phyloP scores from a whole-genome alignment of 2,113 vertebrate species.

The Dipodomys spectabilis region DNA sequence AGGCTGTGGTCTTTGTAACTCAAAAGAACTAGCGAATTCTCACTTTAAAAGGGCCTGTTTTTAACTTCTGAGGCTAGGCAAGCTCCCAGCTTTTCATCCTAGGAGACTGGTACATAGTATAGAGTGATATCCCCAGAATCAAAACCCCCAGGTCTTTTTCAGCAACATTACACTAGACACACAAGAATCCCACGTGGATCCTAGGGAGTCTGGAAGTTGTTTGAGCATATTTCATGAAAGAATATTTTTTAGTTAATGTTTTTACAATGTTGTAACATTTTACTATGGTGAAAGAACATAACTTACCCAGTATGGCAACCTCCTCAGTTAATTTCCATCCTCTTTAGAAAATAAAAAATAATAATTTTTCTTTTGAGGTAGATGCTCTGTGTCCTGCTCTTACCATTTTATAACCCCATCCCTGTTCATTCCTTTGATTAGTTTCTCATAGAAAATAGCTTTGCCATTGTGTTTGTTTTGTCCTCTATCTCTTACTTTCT shows the following conservation, averaged over 20 bases:
- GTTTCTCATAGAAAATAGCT: slow-evolving; percentile 64
- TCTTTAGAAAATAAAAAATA: not conserved
- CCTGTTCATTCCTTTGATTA: not conserved
- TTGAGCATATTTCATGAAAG: slow-evolving; percentile 36
- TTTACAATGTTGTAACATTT: slow-evolving; percentile 10
- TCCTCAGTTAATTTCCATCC: not conserved
- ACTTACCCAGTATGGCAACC: not conserved
- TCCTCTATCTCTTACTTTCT: slow-evolving; percentile 15
- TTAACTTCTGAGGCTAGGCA: slow-evolving; percentile 40
- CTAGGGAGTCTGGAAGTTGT: not conserved
- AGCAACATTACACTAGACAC: not conserved
- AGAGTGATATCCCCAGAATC: slow-evolving; percentile 14
- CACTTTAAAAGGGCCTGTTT: slow-evolving; percentile 41
- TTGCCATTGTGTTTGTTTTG: slow-evolving; percentile 55
- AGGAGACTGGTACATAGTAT: slow-evolving; percentile 44
- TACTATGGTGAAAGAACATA: not conserved
- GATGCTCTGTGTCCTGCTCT: not conserved
- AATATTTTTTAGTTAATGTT: slow-evolving; percentile 1
- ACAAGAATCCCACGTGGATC: not conserved
- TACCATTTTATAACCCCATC: not conserved
- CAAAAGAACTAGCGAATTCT: slow-evolving; percentile 43
- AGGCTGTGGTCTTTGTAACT: slow-evolving; percentile 52
- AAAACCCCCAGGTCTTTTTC: not conserved
- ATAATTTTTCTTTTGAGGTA: not conserved
- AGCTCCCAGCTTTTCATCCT: slow-evolving; percentile 20